Evolutionary conservation across 2,888 invertebrate species (phyloP).

Genomic region (Rotaria sp.): DNA sequence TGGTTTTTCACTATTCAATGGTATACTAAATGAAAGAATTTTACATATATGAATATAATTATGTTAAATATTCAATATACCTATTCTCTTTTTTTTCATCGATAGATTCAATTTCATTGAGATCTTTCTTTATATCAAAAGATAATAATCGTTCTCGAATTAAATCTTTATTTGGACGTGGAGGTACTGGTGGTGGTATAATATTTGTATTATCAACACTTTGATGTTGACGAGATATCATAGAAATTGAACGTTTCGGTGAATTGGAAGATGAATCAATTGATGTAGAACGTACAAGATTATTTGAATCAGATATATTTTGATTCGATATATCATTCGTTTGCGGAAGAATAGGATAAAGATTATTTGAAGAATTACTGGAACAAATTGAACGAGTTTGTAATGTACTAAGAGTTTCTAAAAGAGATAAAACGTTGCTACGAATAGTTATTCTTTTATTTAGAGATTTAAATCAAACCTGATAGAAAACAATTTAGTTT

Average conservation of each 20-base stretch:
- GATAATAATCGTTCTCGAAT: neutral
- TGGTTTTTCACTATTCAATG: neutral
- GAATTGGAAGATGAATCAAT: neutral
- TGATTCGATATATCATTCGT: neutral
- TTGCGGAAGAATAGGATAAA: neutral
- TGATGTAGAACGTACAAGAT: neutral
- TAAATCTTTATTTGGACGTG: neutral
- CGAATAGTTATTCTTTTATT: no score
- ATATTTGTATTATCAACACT: neutral
- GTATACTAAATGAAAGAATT: neutral
- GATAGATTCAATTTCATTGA: neutral
- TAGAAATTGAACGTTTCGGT: neutral
- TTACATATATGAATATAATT: no score
- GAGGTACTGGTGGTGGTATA: conserved; percentile 16
- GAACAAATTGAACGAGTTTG: neutral
- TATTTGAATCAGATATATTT: neutral
- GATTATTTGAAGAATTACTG: neutral
- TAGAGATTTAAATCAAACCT: neutral
- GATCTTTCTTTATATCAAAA: neutral
- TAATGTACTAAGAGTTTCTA: neutral
- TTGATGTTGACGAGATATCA: neutral
- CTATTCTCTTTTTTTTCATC: neutral
- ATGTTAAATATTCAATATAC: neutral
- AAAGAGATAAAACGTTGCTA: no score
- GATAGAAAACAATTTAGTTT: neutral